Percentiles rank a stretch among this genome's conserved stretches.
Conservation (phyloP, 2,113 vertebrate genomes). For the Corapipo altera region DNA sequence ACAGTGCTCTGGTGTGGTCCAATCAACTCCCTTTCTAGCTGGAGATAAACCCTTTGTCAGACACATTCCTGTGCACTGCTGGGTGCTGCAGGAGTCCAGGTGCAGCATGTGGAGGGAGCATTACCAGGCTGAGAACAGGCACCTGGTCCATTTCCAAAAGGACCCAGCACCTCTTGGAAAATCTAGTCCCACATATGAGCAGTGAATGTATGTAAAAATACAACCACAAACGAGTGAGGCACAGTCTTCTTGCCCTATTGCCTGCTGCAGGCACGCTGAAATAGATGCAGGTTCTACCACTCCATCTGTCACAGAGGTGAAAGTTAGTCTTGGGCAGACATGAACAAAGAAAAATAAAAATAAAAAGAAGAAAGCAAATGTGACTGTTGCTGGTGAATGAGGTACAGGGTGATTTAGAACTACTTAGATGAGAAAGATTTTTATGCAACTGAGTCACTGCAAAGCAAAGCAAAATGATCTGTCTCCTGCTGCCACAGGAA, state of each 20-base stretch:
- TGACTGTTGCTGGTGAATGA: not conserved
- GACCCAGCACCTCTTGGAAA: not conserved
- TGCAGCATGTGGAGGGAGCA: accelerated
- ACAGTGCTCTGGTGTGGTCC: not conserved
- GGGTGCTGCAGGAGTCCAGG: not conserved
- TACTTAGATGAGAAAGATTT: not conserved
- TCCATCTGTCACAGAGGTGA: not conserved
- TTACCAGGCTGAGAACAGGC: not conserved
- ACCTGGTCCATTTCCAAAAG: not conserved
- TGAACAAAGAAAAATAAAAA: accelerated
- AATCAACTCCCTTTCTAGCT: not conserved
- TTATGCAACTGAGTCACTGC: not conserved
- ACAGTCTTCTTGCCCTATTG: not conserved
- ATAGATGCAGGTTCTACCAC: not conserved
- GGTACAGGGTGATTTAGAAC: not conserved
- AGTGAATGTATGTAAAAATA: not conserved
- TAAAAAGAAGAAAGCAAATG: not conserved
- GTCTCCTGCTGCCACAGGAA: not conserved
- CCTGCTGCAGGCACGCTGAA: not conserved
- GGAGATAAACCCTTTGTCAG: not conserved
- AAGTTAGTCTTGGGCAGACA: not conserved
- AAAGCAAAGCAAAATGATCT: not conserved
- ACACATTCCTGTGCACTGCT: not conserved
- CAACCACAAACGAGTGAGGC: not conserved
- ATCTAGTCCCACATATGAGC: not conserved